Evolutionary conservation across 2,888 invertebrate species (phyloP).

Genomic region (Merodon equestris): DNA sequence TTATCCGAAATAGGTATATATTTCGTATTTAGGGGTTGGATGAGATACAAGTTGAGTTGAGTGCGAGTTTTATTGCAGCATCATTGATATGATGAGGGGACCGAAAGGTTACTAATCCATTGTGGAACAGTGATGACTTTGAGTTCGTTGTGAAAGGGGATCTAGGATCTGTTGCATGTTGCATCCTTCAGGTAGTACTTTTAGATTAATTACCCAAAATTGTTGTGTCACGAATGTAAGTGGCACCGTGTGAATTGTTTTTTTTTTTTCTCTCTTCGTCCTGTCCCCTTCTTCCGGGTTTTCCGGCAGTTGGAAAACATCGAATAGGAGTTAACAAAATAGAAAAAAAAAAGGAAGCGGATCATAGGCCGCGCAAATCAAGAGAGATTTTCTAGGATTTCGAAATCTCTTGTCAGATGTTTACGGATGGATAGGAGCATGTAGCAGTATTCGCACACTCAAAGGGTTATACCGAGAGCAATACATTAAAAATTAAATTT

Average conservation of each 20-base stretch:
- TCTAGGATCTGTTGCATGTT: conserved; percentile 61
- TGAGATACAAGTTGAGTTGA: conserved; percentile 29
- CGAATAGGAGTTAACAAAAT: conserved; percentile 38
- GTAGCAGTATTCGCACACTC: conserved; percentile 38
- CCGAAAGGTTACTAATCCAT: conserved; percentile 59
- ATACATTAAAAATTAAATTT: conserved; percentile 70
- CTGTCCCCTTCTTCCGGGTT: conserved; percentile 17
- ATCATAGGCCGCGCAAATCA: conserved; percentile 43
- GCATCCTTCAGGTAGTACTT: conserved; percentile 58
- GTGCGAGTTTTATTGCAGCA: conserved; percentile 49
- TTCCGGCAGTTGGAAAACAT: neutral
- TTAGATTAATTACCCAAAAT: conserved; percentile 66
- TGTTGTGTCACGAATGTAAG: conserved; percentile 64
- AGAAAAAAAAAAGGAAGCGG: conserved; percentile 47
- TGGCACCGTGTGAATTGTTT: conserved; percentile 62
- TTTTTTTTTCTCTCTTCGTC: conserved; percentile 14
- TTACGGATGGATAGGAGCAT: conserved; percentile 45
- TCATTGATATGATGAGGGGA: conserved; percentile 42
- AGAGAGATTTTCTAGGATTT: conserved; percentile 17
- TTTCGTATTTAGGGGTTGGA: conserved; percentile 42
- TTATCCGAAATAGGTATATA: conserved; percentile 72
- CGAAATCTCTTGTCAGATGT: conserved; percentile 58
- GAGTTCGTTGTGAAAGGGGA: conserved; percentile 49
- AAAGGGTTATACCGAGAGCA: conserved; percentile 56
- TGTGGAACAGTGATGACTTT: conserved; percentile 45